Base-by-base conservation (phyloP, 2,888 invertebrate species). In the Dexiosoma caninum region DNA sequence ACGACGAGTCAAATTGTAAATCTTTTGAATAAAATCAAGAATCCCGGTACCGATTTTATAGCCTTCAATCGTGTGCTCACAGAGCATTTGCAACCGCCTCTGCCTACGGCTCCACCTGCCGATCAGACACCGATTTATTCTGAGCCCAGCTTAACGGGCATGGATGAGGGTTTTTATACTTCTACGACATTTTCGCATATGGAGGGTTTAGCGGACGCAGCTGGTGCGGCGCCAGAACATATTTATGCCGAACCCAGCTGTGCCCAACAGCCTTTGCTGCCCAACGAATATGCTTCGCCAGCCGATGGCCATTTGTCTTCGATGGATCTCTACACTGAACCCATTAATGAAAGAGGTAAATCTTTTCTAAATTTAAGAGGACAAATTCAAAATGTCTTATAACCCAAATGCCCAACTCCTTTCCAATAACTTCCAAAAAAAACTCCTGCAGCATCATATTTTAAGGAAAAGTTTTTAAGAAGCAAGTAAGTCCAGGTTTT, bases 171-270 rank as follows among this genome's bases (percentile, higher is more conserved):
- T 19, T 83, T 82, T 30, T 83, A 84, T 69, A 81, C 82, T 0
- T 70, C 83, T 0, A 81, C 71, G 6, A 77, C 83, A 3, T 77
- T 82, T 60, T 77, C 82, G 5, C 16, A 75, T 30, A 40, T 69
- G 51, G 46, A 69, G 7, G 69, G 37, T 10, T 37, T 46, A 23
- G 30, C 46, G 9, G 75, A 44, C 14, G 72, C 51, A 12, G 59
- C 53, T 40, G 79, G 46, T 32, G 16, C 59, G 16, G 82, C 70
- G 2, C 83, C 83, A 6, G 89, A 89, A 69, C 87, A 88, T 69
- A 88, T 90, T 67, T 90, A 90, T 78, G 86, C 87, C 2, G 89
- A 88, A 75, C 87, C 88, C 8, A 84, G 85, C 53, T 86, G 85
- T 78, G 85, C 85, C 2, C 86, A 87, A 51, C 87, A 88, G 44